Conservation (phyloP, 92 coral and sea anemone species). For the Actinernus sp. region DNA sequence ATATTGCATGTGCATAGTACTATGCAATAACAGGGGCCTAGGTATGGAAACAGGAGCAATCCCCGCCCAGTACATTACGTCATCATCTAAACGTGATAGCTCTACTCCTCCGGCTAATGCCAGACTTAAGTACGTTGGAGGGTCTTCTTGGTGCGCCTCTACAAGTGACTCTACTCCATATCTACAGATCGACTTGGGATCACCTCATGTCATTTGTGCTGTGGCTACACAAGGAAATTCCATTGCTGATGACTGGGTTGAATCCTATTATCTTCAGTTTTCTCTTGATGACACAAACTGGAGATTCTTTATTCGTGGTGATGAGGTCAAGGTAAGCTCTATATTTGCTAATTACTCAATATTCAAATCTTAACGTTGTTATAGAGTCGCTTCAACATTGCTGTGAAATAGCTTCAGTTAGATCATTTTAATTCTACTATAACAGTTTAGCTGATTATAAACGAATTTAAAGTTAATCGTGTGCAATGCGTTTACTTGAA, state of each 20-base stretch:
- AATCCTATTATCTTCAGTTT: background rate
- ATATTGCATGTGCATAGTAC: background rate
- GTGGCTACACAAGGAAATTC: constrained; percentile 4
- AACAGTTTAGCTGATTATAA: too few species aligned
- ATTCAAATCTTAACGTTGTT: too few species aligned
- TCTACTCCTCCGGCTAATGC: background rate
- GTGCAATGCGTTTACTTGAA: too few species aligned
- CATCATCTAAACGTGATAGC: background rate
- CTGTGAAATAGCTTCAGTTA: too few species aligned
- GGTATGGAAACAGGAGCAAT: constrained; percentile 1
- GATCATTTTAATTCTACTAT: too few species aligned
- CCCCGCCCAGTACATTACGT: background rate
- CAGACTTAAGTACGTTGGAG: background rate
- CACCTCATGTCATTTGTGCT: background rate
- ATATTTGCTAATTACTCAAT: too few species aligned
- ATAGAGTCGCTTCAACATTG: too few species aligned
- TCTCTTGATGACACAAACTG: background rate
- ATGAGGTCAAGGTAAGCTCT: background rate
- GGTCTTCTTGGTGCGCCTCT: constrained; percentile 1
- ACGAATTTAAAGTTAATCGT: too few species aligned
- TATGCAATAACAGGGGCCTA: background rate
- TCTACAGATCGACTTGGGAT: background rate
- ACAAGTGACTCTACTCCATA: background rate
- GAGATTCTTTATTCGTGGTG: background rate
- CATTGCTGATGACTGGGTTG: background rate